Conservation (phyloP, 2,113 vertebrate genomes). For the Hyperopisus bebe region DNA sequence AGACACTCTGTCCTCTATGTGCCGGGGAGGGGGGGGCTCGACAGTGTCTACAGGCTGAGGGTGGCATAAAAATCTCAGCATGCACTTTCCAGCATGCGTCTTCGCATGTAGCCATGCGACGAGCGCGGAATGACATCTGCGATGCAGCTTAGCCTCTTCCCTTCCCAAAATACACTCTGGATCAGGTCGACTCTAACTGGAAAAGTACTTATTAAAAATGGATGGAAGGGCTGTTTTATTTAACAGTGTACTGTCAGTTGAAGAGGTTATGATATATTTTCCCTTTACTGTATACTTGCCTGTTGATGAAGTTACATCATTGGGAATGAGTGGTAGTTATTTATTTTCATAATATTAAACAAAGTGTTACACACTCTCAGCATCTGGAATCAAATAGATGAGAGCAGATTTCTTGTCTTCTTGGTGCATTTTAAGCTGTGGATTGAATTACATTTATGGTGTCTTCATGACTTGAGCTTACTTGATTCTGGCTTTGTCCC, state of each 20-base stretch:
- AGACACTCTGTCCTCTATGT: background rate
- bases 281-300: background rate
- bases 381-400: background rate
- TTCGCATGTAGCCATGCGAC: background rate
- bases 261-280: background rate
- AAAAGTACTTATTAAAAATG: background rate
- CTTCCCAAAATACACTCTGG: background rate
- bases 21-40: background rate
- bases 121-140: background rate
- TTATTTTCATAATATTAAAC: background rate
- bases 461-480: background rate
- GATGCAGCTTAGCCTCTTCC: background rate
- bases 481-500: background rate
- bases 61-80: background rate
- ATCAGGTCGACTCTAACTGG: background rate
- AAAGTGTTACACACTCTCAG: background rate
- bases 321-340: background rate
- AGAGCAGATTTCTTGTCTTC: background rate
- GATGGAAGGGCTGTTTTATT: background rate
- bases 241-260: background rate
- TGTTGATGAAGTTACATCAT: background rate
- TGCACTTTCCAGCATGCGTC: background rate
- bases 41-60: background rate
- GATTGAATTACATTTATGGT: background rate
- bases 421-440: background rate